Evolutionary conservation across 2,113 vertebrate genomes (phyloP).

Genomic region (Lepisosteus osseus): DNA sequence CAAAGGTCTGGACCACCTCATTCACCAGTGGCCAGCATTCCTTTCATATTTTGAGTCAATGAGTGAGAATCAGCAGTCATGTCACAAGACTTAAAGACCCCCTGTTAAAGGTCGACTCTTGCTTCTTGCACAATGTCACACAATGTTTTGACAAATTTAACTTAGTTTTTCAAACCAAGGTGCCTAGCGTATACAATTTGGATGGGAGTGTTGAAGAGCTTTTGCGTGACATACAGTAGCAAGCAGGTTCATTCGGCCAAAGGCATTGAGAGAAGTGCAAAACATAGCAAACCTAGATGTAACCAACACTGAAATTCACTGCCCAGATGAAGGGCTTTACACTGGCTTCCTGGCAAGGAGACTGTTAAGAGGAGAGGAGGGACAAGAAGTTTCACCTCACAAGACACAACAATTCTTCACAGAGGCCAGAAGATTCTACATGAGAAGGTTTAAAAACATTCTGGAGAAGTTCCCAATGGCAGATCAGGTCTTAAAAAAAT

Average conservation of each 20-base stretch:
- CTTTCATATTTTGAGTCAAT: conserved; percentile 22
- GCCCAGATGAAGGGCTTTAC: conserved; percentile 26
- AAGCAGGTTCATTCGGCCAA: conserved; percentile 27
- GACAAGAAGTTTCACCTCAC: conserved; percentile 21
- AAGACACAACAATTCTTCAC: conserved; percentile 31
- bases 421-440: conserved; percentile 33
- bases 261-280: not conserved
- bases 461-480: conserved; percentile 35
- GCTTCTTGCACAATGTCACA: not conserved
- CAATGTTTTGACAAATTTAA: conserved; percentile 3
- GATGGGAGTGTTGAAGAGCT: not conserved
- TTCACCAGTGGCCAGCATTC: conserved; percentile 17
- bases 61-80: conserved; percentile 20
- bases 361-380: conserved; percentile 25
- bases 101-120: conserved; percentile 1
- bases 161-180: conserved; percentile 7
- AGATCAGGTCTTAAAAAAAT: conserved; percentile 36
- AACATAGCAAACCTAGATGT: conserved; percentile 17
- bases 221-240: conserved; percentile 22
- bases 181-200: not conserved
- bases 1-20: conserved; percentile 10
- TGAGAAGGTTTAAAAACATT: conserved; percentile 28
- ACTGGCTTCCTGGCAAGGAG: conserved; percentile 23
- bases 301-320: conserved; percentile 28
- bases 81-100: conserved; percentile 12